Evolutionary conservation across 2,113 vertebrate genomes (phyloP).

Genomic region (Leptobrachium leishanense): DNA sequence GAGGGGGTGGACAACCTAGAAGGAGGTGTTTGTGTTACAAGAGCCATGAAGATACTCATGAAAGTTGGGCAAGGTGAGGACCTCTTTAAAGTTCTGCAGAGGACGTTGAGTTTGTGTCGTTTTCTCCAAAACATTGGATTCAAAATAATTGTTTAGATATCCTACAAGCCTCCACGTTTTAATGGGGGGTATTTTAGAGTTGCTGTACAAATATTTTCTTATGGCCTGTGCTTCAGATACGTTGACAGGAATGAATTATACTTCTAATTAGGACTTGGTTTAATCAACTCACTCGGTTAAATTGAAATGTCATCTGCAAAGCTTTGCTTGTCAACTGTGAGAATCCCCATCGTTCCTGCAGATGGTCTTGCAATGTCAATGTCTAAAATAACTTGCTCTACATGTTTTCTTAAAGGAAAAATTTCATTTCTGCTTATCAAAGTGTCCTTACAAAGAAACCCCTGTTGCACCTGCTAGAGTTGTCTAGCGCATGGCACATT

Average conservation of each 20-base stretch:
- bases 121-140: too few species aligned
- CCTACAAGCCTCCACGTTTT: too few species aligned
- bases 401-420: slow-evolving; percentile 59
- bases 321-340: slow-evolving; percentile 70
- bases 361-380: slow-evolving; percentile 71
- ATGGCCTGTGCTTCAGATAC: slow-evolving; percentile 54
- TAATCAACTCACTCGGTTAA: slow-evolving; percentile 68
- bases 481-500: slow-evolving; percentile 39
- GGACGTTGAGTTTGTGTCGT: too few species aligned
- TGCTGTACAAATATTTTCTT: too few species aligned
- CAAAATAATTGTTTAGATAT: too few species aligned
- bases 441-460: slow-evolving; percentile 64
- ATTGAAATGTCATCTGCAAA: slow-evolving; percentile 81
- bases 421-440: slow-evolving; percentile 56
- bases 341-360: slow-evolving; percentile 73
- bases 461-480: slow-evolving; percentile 55
- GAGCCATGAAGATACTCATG: slow-evolving; percentile 99
- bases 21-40: slow-evolving; percentile 96
- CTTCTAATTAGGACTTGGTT: slow-evolving; percentile 69
- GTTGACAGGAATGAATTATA: slow-evolving; percentile 65
- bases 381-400: slow-evolving; percentile 67
- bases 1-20: slow-evolving; percentile 98
- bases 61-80: slow-evolving; percentile 99
- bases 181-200: too few species aligned
- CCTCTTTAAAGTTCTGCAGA: slow-evolving; percentile 31